Evolutionary conservation across 2,797 vertebrate species (phyloP).

Genomic region (Acomys russatus): DNA sequence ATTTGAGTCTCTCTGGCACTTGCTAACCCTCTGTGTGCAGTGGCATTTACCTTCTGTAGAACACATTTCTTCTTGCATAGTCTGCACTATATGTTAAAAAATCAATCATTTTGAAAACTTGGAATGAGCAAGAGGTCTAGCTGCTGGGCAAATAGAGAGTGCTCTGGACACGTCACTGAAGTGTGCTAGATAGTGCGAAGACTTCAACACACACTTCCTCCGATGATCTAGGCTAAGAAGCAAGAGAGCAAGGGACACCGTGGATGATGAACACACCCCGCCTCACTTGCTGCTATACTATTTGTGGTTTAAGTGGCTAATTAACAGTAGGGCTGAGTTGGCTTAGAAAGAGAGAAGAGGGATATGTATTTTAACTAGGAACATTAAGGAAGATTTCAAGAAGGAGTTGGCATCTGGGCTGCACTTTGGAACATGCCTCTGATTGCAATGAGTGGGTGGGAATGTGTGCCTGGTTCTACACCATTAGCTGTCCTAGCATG

Average conservation of each 20-base stretch:
- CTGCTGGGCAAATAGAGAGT: not conserved
- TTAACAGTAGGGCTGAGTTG: not conserved
- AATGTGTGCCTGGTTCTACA: not conserved
- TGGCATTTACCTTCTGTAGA: not conserved
- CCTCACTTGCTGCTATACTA: not conserved
- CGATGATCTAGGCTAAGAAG: not conserved
- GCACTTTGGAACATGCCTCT: not conserved
- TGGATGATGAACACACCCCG: not conserved
- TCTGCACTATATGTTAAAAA: not conserved
- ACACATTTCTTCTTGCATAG: not conserved
- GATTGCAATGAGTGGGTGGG: not conserved
- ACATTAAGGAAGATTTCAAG: not conserved
- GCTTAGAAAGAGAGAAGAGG: not conserved
- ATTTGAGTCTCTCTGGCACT: slow-evolving; percentile 4
- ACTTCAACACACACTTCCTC: not conserved
- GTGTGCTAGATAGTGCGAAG: not conserved
- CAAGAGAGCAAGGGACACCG: not conserved
- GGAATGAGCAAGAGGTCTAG: not conserved
- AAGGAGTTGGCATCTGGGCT: not conserved
- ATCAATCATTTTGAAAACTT: not conserved
- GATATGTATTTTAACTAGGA: not conserved
- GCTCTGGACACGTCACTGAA: not conserved
- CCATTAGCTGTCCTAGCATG: not conserved
- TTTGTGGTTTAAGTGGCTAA: not conserved
- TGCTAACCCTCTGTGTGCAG: not conserved